Percentiles rank a stretch among this genome's conserved stretches.
These are phyloP conservation scores for Cryptocheilus praepositus DNA, from an alignment of 2,888 invertebrate genomes.

Conservation along the genomic window DNA sequence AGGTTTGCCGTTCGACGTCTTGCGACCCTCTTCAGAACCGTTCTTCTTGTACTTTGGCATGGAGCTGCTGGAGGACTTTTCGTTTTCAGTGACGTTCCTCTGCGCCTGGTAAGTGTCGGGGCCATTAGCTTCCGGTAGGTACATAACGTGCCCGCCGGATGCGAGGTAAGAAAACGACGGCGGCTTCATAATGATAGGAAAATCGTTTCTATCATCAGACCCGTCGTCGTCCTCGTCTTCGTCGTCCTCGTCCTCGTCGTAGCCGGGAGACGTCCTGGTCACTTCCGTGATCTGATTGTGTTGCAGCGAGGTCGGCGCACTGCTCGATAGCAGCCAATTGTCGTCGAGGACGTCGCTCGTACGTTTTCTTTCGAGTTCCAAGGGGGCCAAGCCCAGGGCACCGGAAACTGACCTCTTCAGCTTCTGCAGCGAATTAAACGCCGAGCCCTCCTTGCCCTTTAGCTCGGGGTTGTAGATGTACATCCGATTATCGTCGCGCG, in stretches of 20 bases:
- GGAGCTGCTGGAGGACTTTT: constrained; percentile 28
- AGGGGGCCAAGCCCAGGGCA: constrained; percentile 76
- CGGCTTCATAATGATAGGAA: constrained; percentile 66
- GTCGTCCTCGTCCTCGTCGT: constrained; percentile 30
- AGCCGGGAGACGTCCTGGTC: constrained; percentile 36
- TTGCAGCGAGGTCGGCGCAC: constrained; percentile 86
- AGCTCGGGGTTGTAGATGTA: constrained; percentile 60
- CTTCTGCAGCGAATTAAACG: constrained; percentile 83
- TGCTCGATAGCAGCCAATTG: constrained; percentile 90
- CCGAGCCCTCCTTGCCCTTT: constrained; percentile 74
- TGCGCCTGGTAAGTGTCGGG: constrained; percentile 53
- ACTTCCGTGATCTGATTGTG: constrained; percentile 74
- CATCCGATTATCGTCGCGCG: constrained; percentile 78
- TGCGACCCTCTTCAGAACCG: constrained; percentile 22
- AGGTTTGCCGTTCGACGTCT: not conserved
- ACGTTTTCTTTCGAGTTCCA: constrained; percentile 76
- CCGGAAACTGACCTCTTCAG: constrained; percentile 84
- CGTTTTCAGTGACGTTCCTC: constrained; percentile 23
- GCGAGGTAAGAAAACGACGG: constrained; percentile 78
- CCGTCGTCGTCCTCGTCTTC: constrained; percentile 30
- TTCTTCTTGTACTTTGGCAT: constrained; percentile 40
- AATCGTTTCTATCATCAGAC: constrained; percentile 51
- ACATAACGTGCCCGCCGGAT: constrained; percentile 86
- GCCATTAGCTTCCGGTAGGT: constrained; percentile 79
- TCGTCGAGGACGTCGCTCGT: constrained; percentile 75